Evolutionary conservation across 2,113 vertebrate species (phyloP), one percentile per base, ranked within the genome.

Genomic region (Seriola rivoliana): DNA sequence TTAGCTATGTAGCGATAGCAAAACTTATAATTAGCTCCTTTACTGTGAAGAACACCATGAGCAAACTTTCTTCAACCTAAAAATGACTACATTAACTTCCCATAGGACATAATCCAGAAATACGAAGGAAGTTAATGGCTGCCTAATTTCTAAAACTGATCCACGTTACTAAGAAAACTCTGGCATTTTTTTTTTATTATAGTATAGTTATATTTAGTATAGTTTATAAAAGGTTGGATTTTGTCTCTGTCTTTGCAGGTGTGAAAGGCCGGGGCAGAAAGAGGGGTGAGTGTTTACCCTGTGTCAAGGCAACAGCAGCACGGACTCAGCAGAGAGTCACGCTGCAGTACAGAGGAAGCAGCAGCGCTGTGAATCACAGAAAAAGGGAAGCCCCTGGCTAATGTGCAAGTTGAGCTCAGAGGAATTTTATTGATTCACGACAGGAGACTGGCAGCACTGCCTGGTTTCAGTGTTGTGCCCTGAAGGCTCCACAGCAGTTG

Each of bases 371-470:
- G 81, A 75, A 64, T 88, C 84, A 80, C 5, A 78, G 76, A 70
- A 23, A 64, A 60, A 44, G 75, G 82, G 79, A 89, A 86, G 85
- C 71, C 81, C 80, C 85, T 68, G 59, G 68, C 74, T 73, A 71
- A 82, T 4, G 0, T 71, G 77, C 81, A 46, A 70, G 71, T 80
- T 68, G 60, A 85, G 76, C 84, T 82, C 58, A 62, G 70, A 88
- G 85, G 89, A 92, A 89, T 92, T 88, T 89, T 84, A 82, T 75
- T 88, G 84, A 91, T 80, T 89, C 80, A 70, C 89, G n/a, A 38
- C 62, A 48, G 88, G 84, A 80, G 80, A 71, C 70, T 48, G 80
- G 65, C 81, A 85, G 88, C 79, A 73, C 83, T 11, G 46, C 72
- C 73, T 57, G 74, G 32, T 75, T 42, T 65, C 59, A 25, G 64